Evolutionary conservation across 2,888 invertebrate species (phyloP).

Genomic region (Teinopalpus imperialis): DNA sequence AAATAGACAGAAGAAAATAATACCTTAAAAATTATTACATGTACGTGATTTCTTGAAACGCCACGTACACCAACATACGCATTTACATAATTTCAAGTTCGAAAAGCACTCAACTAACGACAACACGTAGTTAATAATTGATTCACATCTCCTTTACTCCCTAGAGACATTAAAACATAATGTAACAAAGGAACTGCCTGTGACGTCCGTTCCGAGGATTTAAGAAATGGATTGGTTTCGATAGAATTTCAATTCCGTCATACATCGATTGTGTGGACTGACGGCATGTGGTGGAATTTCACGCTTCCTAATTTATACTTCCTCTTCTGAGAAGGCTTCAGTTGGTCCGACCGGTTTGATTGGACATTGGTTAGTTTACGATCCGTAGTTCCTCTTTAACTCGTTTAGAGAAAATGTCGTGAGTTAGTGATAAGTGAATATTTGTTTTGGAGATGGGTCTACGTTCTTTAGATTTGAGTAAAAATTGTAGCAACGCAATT

Average conservation of each 20-base stretch:
- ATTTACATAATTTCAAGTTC: constrained; percentile 12
- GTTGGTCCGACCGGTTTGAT: constrained; percentile 26
- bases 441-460: too few relatives aligned
- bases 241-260: constrained; percentile 63
- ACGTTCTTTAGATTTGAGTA: too few relatives aligned
- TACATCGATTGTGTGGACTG: constrained; percentile 54
- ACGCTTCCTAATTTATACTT: constrained; percentile 72
- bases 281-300: constrained; percentile 61
- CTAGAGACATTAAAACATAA: constrained; percentile 14
- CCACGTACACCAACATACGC: not conserved
- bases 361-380: constrained; percentile 21
- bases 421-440: constrained; percentile 12
- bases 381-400: constrained; percentile 18
- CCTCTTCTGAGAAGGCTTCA: constrained; percentile 43
- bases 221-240: constrained; percentile 45
- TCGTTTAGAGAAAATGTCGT: constrained; percentile 11
- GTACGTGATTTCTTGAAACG: too few relatives aligned
- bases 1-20: too few relatives aligned
- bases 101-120: not conserved
- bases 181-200: constrained; percentile 7
- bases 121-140: constrained; percentile 7
- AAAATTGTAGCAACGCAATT: too few relatives aligned
- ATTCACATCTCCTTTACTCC: not conserved
- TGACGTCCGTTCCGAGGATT: constrained; percentile 33
- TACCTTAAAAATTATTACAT: too few relatives aligned